Base-by-base conservation (phyloP, 2,888 invertebrate species). In the Stenotaenia linearis region DNA sequence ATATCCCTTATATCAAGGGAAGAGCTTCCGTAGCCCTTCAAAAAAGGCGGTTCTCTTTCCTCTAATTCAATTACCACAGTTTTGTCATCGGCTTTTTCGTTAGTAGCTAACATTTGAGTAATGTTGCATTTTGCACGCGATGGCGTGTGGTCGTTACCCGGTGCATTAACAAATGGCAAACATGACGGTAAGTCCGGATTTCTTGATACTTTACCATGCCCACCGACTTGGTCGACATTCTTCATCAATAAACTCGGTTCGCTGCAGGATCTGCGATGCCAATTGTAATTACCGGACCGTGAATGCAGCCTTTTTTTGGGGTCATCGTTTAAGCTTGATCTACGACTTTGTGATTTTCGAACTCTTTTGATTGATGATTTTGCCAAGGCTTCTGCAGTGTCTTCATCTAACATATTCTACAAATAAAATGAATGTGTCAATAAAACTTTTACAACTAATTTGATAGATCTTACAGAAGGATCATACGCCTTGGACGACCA, bases 31-130 rank as follows among this genome's bases (percentile, higher is more conserved):
- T 97, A 92, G 85, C 89, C 89, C 78, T 85, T 83, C 0, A 99
- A 88, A 87, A 99, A 99, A 0, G 98, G 96, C 0, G 99, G 96
- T 85, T 99, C 98, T 79, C 99, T 99, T 87, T 99, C 99, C 0
- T 98, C 98, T 80, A 99, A 89, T 87, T 99, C 99, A 82, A 99
- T 98, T 88, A 97, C 97, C 79, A 97, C 92, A 85, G 99, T 99
- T 79, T 98, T 98, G 85, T 98, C 85, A 80, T 87, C 85, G 77
- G 85, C 87, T 80, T 87, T 88, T 23, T 86, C 87, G 35, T 93
- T 94, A 0, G 96, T 96, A 10, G 95, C 93, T 83, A 95, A 91
- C 96, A 98, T 95, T 90, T 97, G 98, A 85, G 97, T 96, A 82
- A 97, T 93, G 88, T 98, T 98, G 98, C 98, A 98, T 78, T 88